phyloP scores from a whole-genome alignment of 1,140 invertebrate genomes.

The Dolichoris vasculosae region DNA sequence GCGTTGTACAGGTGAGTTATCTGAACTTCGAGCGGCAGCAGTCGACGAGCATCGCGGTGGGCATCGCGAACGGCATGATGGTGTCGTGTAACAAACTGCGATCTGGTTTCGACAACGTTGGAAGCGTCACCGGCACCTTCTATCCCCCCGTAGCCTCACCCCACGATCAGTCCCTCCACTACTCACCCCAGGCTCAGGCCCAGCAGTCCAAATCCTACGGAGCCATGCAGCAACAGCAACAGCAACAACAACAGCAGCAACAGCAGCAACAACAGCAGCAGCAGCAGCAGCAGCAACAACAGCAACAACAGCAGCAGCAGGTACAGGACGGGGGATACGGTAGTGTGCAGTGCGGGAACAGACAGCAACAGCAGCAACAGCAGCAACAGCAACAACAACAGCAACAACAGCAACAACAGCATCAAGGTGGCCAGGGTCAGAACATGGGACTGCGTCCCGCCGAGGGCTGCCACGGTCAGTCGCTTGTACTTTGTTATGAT shows the following conservation, averaged over 20 bases:
- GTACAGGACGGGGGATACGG: conserved; percentile 61
- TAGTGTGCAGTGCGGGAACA: conserved; percentile 4
- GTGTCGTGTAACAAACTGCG: conserved; percentile 86
- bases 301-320: conserved; percentile 54
- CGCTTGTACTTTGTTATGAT: conserved; percentile 8
- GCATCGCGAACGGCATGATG: conserved; percentile 89
- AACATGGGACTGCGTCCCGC: conserved; percentile 34
- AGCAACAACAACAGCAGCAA: conserved; percentile 63
- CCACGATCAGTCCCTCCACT: conserved; percentile 79
- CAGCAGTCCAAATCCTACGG: conserved; percentile 62
- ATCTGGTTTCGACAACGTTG: conserved; percentile 83
- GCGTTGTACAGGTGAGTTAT: conserved; percentile 67
- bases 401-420: conserved; percentile 52
- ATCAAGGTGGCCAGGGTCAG: conserved; percentile 44
- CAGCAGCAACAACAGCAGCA: conserved; percentile 55
- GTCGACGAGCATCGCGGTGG: conserved; percentile 80
- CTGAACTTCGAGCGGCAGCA: conserved; percentile 72
- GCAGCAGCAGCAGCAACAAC: conserved; percentile 56
- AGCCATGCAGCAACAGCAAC: conserved; percentile 62
- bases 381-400: conserved; percentile 68
- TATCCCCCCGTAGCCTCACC: conserved; percentile 88
- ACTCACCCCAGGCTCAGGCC: conserved; percentile 62
- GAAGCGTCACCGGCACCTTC: conserved; percentile 87
- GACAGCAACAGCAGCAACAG: conserved; percentile 44
- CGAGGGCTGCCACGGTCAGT: conserved; percentile 50